Evolutionary conservation across 2,888 invertebrate genomes (phyloP).

Genomic region (Octodonta nipae): DNA sequence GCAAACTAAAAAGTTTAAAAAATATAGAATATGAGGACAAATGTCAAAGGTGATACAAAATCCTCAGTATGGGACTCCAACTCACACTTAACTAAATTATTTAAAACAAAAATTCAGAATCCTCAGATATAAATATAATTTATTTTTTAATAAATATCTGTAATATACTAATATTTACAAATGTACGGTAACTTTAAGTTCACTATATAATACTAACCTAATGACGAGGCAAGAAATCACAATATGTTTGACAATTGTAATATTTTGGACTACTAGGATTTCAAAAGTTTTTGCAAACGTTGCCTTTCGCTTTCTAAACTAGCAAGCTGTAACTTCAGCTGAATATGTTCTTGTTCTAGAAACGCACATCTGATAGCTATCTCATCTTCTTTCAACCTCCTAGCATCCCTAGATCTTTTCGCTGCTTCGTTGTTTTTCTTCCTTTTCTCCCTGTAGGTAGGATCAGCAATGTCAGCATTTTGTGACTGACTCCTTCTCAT

Average conservation of each 20-base stretch:
- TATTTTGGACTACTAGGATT: constrained; percentile 2
- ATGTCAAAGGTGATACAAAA: too few relatives aligned
- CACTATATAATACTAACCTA: not conserved
- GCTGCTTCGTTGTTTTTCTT: constrained; percentile 91
- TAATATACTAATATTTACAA: not conserved
- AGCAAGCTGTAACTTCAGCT: constrained; percentile 38
- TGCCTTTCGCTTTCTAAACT: constrained; percentile 22
- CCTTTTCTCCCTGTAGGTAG: constrained; percentile 75
- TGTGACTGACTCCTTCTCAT: constrained; percentile 45
- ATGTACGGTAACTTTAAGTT: not conserved
- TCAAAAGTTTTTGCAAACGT: constrained; percentile 15
- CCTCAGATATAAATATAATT: not conserved
- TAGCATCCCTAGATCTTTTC: constrained; percentile 80
- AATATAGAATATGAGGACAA: too few relatives aligned
- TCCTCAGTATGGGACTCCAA: too few relatives aligned
- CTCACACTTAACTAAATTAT: too few relatives aligned
- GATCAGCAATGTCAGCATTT: constrained; percentile 40
- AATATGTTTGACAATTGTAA: not conserved
- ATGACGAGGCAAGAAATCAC: constrained; percentile 1
- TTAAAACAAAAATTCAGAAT: too few relatives aligned
- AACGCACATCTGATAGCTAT: constrained; percentile 78
- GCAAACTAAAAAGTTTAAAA: too few relatives aligned
- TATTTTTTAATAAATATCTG: not conserved
- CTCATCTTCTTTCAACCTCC: constrained; percentile 82
- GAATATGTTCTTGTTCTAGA: constrained; percentile 76